Evolutionary conservation across 2,113 vertebrate genomes (phyloP).

Genomic region (Dipodomys spectabilis): DNA sequence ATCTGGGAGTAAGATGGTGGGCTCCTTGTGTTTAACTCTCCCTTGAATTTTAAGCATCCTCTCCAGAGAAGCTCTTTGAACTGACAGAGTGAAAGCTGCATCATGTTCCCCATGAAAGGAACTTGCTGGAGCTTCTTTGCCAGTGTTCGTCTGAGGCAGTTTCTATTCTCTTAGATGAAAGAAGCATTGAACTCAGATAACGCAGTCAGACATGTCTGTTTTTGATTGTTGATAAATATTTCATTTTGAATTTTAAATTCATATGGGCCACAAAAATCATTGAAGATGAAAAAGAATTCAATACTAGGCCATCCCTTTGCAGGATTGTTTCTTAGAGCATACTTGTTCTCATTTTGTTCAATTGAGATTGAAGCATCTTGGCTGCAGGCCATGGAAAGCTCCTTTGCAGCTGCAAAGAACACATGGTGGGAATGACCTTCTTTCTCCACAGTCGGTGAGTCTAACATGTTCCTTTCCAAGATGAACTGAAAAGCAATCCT

Average conservation of each 20-base stretch:
- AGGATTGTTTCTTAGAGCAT: constrained; percentile 60
- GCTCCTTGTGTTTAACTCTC: background rate
- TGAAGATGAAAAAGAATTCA: constrained; percentile 79
- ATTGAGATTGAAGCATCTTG: constrained; percentile 54
- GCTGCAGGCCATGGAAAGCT: constrained; percentile 8
- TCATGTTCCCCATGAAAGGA: background rate
- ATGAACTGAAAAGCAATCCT: constrained; percentile 19
- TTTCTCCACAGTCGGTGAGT: background rate
- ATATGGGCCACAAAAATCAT: constrained; percentile 63
- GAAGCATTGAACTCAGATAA: constrained; percentile 70
- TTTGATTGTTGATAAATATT: constrained; percentile 82
- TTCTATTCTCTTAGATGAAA: constrained; percentile 72
- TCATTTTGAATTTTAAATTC: constrained; percentile 81
- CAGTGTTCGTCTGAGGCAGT: background rate
- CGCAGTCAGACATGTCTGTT: background rate
- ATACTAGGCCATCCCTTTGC: constrained; percentile 52
- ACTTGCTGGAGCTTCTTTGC: background rate
- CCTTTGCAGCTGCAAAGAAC: background rate
- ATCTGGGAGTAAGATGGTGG: background rate
- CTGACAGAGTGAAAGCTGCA: constrained; percentile 48
- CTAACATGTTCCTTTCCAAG: constrained; percentile 24
- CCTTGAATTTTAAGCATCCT: background rate
- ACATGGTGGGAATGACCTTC: background rate
- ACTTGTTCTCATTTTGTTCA: constrained; percentile 71
- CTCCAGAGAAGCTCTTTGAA: constrained; percentile 32